Conservation (phyloP, 2,797 vertebrate genomes). For the Pteropus rufus region DNA sequence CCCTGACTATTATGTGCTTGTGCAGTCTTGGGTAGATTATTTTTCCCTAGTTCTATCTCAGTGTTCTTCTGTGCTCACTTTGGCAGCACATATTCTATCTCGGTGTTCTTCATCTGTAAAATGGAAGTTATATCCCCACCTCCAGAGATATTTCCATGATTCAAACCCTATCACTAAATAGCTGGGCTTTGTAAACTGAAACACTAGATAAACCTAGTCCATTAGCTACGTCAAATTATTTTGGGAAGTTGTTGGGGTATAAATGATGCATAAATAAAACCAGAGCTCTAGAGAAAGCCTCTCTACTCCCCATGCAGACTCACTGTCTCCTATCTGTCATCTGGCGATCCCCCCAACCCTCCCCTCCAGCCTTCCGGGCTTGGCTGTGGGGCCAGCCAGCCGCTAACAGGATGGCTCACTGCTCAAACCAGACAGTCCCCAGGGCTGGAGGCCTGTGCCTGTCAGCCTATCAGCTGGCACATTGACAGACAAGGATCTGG, state of each 20-base stretch:
- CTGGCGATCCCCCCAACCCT: constrained; percentile 59
- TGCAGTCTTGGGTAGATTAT: not conserved
- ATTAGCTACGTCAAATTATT: constrained; percentile 74
- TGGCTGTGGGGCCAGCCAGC: constrained; percentile 72
- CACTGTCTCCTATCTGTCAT: constrained; percentile 75
- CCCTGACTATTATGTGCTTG: not conserved
- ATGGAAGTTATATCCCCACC: constrained; percentile 23
- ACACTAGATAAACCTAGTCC: constrained; percentile 62
- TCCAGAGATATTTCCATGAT: constrained; percentile 12
- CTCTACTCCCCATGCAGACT: constrained; percentile 69
- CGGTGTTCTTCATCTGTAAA: constrained; percentile 59
- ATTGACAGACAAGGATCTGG: constrained; percentile 68
- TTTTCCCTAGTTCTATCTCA: not conserved
- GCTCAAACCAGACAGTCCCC: constrained; percentile 75
- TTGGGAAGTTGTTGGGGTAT: constrained; percentile 74
- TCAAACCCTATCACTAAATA: constrained; percentile 39
- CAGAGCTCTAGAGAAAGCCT: constrained; percentile 71
- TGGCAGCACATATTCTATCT: not conserved
- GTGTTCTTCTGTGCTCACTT: not conserved
- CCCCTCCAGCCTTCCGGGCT: constrained; percentile 71
- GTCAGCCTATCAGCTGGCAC: constrained; percentile 73
- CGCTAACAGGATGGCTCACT: constrained; percentile 60
- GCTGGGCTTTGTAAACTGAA: constrained; percentile 56
- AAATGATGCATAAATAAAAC: constrained; percentile 76
- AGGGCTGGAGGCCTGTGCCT: constrained; percentile 72